Evolutionary conservation across 1,140 invertebrate genomes (phyloP).

Genomic region (Pseudomyrmex concolor): DNA sequence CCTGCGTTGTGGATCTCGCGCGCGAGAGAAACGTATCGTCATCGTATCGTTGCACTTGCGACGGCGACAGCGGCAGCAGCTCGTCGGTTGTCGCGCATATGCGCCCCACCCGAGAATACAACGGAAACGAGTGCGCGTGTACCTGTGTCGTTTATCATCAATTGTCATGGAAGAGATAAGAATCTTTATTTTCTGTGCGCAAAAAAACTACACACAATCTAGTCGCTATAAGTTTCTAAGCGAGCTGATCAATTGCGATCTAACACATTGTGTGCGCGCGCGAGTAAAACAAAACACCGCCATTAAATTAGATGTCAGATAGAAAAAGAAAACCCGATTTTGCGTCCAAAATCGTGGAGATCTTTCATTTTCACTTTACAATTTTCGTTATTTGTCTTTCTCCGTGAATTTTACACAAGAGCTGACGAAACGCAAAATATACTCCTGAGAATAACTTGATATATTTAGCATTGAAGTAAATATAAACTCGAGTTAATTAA

Average conservation of each 20-base stretch:
- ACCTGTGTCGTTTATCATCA: slow-evolving; percentile 20
- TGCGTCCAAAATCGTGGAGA: background rate
- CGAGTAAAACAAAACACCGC: background rate
- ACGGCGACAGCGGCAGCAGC: background rate
- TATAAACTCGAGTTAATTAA: slow-evolving; percentile 10
- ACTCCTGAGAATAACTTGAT: too few relatives aligned
- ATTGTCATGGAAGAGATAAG: slow-evolving; percentile 29
- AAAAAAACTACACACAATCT: too few relatives aligned
- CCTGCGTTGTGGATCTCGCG: slow-evolving; percentile 58
- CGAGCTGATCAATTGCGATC: background rate
- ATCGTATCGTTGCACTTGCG: slow-evolving; percentile 61
- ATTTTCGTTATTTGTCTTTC: background rate
- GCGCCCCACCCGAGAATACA: background rate
- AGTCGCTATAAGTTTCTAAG: too few relatives aligned
- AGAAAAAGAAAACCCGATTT: background rate
- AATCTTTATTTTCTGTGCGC: background rate
- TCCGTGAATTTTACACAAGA: too few relatives aligned
- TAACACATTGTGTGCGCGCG: background rate
- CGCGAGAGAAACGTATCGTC: background rate
- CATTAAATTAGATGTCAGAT: background rate
- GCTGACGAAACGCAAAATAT: too few relatives aligned
- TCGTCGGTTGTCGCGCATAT: background rate
- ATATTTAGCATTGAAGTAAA: background rate
- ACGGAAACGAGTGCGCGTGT: background rate
- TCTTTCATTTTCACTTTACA: too few relatives aligned